Base-by-base conservation (phyloP, 2,888 invertebrate genomes). In the Crossocerus cetratus region DNA sequence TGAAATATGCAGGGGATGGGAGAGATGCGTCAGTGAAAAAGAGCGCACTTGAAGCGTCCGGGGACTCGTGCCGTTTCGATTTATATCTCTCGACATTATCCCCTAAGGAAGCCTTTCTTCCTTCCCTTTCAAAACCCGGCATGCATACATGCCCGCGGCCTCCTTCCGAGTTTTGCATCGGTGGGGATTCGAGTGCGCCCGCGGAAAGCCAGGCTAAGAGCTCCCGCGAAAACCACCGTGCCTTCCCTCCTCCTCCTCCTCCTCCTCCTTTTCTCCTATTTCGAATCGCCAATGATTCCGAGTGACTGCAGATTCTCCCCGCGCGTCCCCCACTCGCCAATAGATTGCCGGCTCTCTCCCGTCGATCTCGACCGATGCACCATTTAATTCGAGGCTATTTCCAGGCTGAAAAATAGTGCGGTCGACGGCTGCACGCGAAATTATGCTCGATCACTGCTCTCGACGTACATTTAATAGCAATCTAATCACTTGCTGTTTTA, bases 21-120 rank as follows among this genome's bases (percentile, higher is more conserved):
- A 49, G 16, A 49, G 49, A 49, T 13, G 49, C 49, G 16, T 49
- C 49, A 16, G 49, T 49, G 49, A 49, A 49, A 49, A 49, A 49
- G 49, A 14, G 49, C 49, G 14, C 49, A 49, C 49, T 49, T 13
- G 22, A 23, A 54, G 21, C 23, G 54, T 8, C 21, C 14, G n/a
- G 57, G 22, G 57, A 57, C 22, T 57, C 57, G 20, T n/a, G 57
- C 20, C 55, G 55, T 57, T 57, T 57, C 57, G 57, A 57, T 57
- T 57, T 23, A 57, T 57, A 57, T 57, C 16, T 57, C 57, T 13
- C 20, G 57, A 57, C 57, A 57, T 57, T 22, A 57, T 57, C 21
- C 57, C 14, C 21, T 23, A 23, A 57, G 57, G 23, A 57, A 23
- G 16, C 14, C 23, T 57, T 57, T 57, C 57, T 57, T 57, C 57